Evolutionary conservation across 2,797 vertebrate species (phyloP).

Genomic region (Rhynchotus rufescens): DNA sequence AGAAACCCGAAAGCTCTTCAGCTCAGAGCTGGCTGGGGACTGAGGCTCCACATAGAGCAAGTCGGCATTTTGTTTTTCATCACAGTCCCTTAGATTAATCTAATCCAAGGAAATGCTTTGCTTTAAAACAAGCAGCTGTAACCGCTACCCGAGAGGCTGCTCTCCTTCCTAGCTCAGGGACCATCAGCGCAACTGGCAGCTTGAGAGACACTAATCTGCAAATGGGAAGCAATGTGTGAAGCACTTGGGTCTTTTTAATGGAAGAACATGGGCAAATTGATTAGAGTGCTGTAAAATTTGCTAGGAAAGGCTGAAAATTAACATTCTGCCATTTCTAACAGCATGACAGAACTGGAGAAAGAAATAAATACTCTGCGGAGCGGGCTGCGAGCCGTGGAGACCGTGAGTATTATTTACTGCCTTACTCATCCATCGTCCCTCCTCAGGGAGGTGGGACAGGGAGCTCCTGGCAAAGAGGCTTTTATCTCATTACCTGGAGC

Average conservation of each 20-base stretch:
- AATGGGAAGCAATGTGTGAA: background rate
- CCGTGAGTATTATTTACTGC: constrained; percentile 83
- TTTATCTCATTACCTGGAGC: constrained; percentile 57
- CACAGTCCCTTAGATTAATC: background rate
- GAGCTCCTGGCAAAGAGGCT: constrained; percentile 20
- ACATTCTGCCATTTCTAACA: constrained; percentile 78
- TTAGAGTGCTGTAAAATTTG: background rate
- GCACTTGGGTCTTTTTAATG: background rate
- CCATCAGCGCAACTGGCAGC: background rate
- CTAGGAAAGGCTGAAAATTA: constrained; percentile 47
- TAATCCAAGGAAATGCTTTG: background rate
- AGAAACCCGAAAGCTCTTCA: background rate
- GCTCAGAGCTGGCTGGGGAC: background rate
- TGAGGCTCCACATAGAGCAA: constrained; percentile 45
- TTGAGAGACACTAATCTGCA: fast-evolving
- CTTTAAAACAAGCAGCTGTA: background rate
- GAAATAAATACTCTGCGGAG: constrained; percentile 93
- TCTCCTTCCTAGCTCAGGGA: background rate
- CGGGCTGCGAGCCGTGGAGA: constrained; percentile 93
- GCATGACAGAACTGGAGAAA: constrained; percentile 98
- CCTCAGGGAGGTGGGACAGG: background rate
- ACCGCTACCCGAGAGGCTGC: background rate
- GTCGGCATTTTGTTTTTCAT: background rate
- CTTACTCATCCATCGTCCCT: constrained; percentile 3
- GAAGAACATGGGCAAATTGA: background rate